Percentiles rank a stretch among this genome's conserved stretches.
phyloP scores from a whole-genome alignment of 2,888 invertebrate species.

The Ptychoptera contaminata region DNA sequence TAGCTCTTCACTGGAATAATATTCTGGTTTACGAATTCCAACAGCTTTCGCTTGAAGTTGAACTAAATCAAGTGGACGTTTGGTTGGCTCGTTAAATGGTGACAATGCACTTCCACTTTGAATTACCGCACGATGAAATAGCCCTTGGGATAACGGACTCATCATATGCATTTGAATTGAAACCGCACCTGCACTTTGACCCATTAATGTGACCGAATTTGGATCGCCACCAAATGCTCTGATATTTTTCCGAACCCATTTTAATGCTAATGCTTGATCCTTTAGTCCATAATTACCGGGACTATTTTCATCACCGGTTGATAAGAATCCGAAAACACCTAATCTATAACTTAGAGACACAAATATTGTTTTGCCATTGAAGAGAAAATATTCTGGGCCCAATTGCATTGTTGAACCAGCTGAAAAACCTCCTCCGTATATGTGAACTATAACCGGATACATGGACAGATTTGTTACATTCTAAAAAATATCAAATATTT shows the following conservation, averaged over 20 bases:
- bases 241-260: conserved; percentile 33
- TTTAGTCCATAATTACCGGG: conserved; percentile 36
- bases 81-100: conserved; percentile 18
- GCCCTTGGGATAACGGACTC: conserved; percentile 26
- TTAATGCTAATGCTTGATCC: conserved; percentile 32
- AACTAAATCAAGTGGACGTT: conserved; percentile 21
- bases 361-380: conserved; percentile 25
- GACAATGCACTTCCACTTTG: conserved; percentile 34
- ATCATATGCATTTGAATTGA: conserved; percentile 34
- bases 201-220: conserved; percentile 31
- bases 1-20: conserved; percentile 21
- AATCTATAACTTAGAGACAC: conserved; percentile 28
- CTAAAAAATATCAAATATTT: neutral
- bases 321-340: conserved; percentile 30
- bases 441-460: conserved; percentile 20
- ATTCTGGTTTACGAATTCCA: conserved; percentile 22
- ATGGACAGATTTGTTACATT: no score
- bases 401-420: conserved; percentile 18
- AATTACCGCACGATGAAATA: conserved; percentile 33
- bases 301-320: conserved; percentile 31
- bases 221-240: conserved; percentile 30
- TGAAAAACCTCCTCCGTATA: conserved; percentile 23
- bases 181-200: conserved; percentile 34
- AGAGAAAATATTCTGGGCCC: conserved; percentile 33
- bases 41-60: conserved; percentile 28